phyloP scores from a whole-genome alignment of 2,888 invertebrate genomes.

The Agrotis puta region DNA sequence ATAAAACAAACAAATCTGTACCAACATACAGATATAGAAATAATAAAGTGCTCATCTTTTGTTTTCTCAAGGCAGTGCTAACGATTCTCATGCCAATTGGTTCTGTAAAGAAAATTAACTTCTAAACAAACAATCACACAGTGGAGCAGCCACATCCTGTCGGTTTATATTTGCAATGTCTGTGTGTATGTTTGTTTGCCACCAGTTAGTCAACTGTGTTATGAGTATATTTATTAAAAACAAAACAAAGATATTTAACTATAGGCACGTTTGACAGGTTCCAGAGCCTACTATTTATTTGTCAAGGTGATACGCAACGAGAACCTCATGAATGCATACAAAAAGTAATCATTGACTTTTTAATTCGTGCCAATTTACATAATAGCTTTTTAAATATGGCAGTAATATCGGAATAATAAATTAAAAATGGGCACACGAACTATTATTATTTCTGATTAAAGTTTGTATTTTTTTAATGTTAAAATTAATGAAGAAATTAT shows the following conservation, averaged over 20 bases:
- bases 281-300: conserved; percentile 48
- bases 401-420: background rate
- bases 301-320: conserved; percentile 48
- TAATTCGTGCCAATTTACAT: conserved; percentile 40
- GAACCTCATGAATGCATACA: conserved; percentile 34
- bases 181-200: conserved; percentile 52
- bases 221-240: conserved; percentile 30
- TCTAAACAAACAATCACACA: conserved; percentile 57
- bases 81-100: conserved; percentile 44
- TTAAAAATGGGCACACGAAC: background rate
- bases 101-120: conserved; percentile 55
- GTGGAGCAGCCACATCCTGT: conserved; percentile 46
- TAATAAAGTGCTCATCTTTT: conserved; percentile 42
- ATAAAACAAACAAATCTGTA: conserved; percentile 34
- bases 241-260: conserved; percentile 48
- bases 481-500: background rate
- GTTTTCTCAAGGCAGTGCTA: conserved; percentile 46
- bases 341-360: conserved; percentile 41
- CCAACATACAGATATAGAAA: conserved; percentile 29
- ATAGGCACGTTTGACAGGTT: conserved; percentile 47
- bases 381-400: conserved; percentile 41
- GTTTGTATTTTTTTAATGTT: background rate
- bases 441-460: background rate
- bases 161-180: conserved; percentile 54
- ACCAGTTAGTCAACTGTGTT: conserved; percentile 38